Conservation (phyloP, 2,113 vertebrate species). For the Azemiops feae region DNA sequence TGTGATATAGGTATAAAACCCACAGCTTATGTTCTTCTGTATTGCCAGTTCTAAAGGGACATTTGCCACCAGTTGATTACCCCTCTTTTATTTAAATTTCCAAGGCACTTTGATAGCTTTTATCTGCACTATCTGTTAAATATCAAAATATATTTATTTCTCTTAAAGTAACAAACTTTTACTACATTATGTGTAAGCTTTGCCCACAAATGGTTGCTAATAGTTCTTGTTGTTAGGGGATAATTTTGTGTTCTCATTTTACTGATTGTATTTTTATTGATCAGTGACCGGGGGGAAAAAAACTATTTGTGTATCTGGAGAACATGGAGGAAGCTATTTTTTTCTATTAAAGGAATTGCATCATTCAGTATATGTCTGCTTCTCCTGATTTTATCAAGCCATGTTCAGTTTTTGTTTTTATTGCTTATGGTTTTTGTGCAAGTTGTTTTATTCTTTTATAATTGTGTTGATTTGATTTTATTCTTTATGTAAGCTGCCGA, state of each 20-base stretch:
- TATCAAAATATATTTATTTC: neutral
- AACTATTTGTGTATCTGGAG: neutral
- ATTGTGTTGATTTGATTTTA: neutral
- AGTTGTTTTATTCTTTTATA: neutral
- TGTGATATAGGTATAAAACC: neutral
- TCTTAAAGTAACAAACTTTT: neutral
- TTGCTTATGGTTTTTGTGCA: neutral
- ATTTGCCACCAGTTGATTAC: neutral
- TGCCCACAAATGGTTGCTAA: neutral
- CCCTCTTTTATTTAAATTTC: neutral
- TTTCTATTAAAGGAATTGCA: neutral
- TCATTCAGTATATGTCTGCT: neutral
- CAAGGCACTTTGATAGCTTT: neutral
- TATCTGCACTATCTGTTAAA: neutral
- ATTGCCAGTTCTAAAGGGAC: neutral
- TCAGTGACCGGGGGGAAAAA: neutral
- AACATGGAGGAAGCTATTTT: neutral
- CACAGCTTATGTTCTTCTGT: neutral
- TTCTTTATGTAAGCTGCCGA: neutral
- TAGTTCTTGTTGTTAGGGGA: neutral
- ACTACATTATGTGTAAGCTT: neutral
- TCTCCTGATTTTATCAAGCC: neutral
- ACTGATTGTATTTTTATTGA: neutral
- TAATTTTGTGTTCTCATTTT: neutral
- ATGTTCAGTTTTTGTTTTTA: neutral